Base-by-base conservation (phyloP, 1,140 invertebrate species). In the Drosophila asahinai region DNA sequence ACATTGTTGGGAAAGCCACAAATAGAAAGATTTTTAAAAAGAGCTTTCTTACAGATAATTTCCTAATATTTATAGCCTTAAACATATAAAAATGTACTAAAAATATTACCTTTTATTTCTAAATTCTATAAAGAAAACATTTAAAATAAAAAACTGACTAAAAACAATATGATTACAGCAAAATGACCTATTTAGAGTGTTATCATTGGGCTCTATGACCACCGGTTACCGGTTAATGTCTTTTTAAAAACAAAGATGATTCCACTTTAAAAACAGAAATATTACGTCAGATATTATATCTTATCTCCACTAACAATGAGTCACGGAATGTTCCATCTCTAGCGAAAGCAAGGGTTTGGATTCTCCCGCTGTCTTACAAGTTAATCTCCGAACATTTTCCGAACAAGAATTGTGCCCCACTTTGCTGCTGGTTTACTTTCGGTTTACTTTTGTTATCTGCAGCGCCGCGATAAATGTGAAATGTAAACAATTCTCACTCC, bases 381-480 rank as follows among this genome's bases (percentile, higher is more conserved):
- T 68, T 68, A 68, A 27, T 59, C 67, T 72, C 36, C 12, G 48
- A 36, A 54, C 65, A 70, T 54, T 63, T 61, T 19, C 27, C n/a
- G 51, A 72, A 59, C 48, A 55, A 55, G 64, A 30, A 36, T 49
- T 77, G 61, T 77, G 75, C 4, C 75, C 75, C 73, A 77, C 73
- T 77, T 76, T 59, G 30, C 45, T 19, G 17, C 19, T 30, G 27
- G 48, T 49, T 65, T 49, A 33, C 59, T 75, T 62, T 73, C 12
- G 54, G 58, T 30, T 59, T 76, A 76, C 33, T 63, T 65, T 43
- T 48, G 52, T 68, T 72, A 72, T 72, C 70, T 36, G 9, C 43
- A 27, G 33, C 51, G 49, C 14, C n/a, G 73, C 74, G 72, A 76
- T 77, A 77, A 77, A 76, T 58, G 72, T 60, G 61, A 47, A 76